Evolutionary conservation across 2,113 vertebrate genomes (phyloP).

Genomic region (Trochalopteron elliotii): DNA sequence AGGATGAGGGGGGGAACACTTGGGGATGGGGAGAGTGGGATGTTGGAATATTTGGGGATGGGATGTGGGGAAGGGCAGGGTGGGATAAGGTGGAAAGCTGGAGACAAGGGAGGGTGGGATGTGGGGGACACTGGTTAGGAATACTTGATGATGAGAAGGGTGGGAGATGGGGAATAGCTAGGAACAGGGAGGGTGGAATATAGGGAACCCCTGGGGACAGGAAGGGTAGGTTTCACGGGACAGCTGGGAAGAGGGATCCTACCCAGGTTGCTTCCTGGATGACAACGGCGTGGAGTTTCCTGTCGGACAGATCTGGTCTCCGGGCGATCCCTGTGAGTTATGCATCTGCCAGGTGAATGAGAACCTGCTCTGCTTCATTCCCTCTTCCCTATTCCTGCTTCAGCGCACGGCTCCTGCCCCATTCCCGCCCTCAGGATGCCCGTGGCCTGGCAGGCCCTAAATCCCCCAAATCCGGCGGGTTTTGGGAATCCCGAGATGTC

Average conservation of each 20-base stretch:
- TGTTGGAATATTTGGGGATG: neutral
- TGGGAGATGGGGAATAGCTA: neutral
- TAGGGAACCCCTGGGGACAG: neutral
- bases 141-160: neutral
- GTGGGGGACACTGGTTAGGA: neutral
- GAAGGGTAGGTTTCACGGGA: neutral
- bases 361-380: constrained; percentile 71
- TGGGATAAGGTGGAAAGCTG: neutral
- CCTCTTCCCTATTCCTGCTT: neutral
- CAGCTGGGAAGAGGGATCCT: neutral
- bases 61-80: neutral
- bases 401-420: neutral
- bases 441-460: neutral
- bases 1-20: neutral
- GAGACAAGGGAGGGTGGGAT: neutral
- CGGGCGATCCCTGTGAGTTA: constrained; percentile 85
- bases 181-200: neutral
- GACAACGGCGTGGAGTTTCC: constrained; percentile 82
- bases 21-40: neutral
- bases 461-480: neutral
- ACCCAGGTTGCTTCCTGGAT: constrained; percentile 78
- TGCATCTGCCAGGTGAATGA: constrained; percentile 86
- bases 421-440: neutral
- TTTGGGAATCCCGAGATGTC: neutral
- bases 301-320: constrained; percentile 84